These are phyloP conservation scores for Ptilodon capucinus DNA, from an alignment of 2,888 invertebrate species.

Conservation along the genomic window DNA sequence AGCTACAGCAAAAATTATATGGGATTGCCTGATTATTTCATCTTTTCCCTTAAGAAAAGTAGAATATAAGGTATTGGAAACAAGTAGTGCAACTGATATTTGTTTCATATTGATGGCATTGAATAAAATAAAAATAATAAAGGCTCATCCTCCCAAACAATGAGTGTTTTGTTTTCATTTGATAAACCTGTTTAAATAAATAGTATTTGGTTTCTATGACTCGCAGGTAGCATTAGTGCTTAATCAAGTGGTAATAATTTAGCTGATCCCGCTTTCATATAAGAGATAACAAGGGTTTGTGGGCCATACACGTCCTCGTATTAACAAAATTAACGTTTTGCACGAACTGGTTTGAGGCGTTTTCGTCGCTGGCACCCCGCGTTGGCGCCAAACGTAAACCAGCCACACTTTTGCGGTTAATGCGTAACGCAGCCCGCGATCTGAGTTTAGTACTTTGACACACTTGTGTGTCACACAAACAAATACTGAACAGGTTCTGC, in stretches of 20 bases:
- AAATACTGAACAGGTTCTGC: conserved; percentile 27
- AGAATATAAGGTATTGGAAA: too few species aligned
- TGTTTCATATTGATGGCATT: too few species aligned
- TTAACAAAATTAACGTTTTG: conserved; percentile 66
- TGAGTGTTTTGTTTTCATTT: too few species aligned
- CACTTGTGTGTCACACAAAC: conserved; percentile 53
- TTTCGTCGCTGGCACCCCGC: conserved; percentile 40
- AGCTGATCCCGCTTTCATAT: conserved; percentile 66
- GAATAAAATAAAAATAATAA: too few species aligned
- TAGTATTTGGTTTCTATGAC: not conserved
- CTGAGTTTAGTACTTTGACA: conserved; percentile 72
- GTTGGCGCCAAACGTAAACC: conserved; percentile 51
- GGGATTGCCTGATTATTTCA: too few species aligned
- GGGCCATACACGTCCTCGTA: conserved; percentile 48
- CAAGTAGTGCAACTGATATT: too few species aligned
- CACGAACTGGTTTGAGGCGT: conserved; percentile 63
- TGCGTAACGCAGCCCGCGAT: conserved; percentile 57
- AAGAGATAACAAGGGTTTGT: conserved; percentile 47
- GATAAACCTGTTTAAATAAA: not conserved
- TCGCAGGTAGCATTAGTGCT: conserved; percentile 12
- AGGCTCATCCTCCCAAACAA: too few species aligned
- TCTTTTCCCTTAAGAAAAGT: too few species aligned
- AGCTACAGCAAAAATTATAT: too few species aligned
- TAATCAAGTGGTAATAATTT: conserved; percentile 50
- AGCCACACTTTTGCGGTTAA: conserved; percentile 66